Evolutionary conservation across 2,888 invertebrate species (phyloP).

Genomic region (Micoletzkya japonica): DNA sequence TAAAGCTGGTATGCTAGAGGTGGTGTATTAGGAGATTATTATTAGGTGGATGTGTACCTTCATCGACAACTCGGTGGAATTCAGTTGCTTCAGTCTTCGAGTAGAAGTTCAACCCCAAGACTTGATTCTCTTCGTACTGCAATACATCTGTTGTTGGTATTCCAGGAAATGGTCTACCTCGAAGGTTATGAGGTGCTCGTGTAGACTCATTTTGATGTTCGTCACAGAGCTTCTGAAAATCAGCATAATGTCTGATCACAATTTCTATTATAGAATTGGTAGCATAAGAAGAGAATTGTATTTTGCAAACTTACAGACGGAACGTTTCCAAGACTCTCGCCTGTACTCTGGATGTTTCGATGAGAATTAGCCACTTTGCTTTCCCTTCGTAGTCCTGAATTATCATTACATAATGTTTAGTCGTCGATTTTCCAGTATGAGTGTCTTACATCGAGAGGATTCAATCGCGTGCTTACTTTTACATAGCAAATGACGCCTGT

Average conservation of each 20-base stretch:
- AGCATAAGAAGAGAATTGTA: neutral
- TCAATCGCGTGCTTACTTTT: neutral
- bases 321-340: constrained; percentile 2
- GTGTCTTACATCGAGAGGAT: neutral
- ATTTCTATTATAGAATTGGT: neutral
- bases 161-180: too few species aligned
- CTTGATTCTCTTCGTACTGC: neutral
- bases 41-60: neutral
- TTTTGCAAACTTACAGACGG: neutral
- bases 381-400: constrained; percentile 2
- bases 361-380: constrained; percentile 9
- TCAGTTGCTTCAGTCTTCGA: neutral
- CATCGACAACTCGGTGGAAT: constrained; percentile 7
- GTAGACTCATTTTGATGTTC: neutral
- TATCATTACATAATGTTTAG: neutral
- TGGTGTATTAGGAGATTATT: too few species aligned
- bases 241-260: neutral
- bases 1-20: too few species aligned
- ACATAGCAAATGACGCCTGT: constrained; percentile 21
- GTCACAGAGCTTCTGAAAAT: neutral
- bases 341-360: neutral
- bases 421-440: neutral
- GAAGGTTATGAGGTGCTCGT: constrained; percentile 13
- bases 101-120: constrained; percentile 22
- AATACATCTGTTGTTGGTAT: too few species aligned